Conservation (phyloP, 2,113 vertebrate genomes). For the Pterophyllum scalare region DNA sequence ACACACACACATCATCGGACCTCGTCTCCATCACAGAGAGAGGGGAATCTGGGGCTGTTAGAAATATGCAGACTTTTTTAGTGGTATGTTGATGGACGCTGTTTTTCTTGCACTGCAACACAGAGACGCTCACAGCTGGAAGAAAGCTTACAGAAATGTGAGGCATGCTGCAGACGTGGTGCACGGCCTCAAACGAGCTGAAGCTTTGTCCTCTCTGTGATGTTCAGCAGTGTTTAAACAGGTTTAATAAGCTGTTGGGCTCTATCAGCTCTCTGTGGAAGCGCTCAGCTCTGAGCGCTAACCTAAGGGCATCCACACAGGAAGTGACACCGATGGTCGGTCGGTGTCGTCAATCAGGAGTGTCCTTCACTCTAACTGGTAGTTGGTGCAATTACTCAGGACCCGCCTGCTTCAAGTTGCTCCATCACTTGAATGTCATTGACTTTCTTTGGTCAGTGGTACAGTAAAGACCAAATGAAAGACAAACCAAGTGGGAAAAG, state of each 20-base stretch:
- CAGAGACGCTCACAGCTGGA: not conserved
- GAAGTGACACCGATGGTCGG: no score
- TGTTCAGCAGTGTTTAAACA: accelerated
- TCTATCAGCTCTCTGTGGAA: no score
- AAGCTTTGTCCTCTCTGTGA: not conserved
- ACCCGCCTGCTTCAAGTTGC: no score
- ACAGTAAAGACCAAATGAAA: no score
- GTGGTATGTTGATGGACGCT: not conserved
- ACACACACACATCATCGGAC: not conserved
- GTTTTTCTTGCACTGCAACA: not conserved
- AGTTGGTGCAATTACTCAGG: no score
- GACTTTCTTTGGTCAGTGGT: no score
- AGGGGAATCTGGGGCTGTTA: constrained; percentile 36
- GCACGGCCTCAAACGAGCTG: not conserved
- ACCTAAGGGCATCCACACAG: no score
- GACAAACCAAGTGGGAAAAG: no score
- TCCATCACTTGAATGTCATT: no score
- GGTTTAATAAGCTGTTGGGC: not conserved
- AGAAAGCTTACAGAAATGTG: not conserved
- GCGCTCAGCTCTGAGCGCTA: no score
- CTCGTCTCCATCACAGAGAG: not conserved
- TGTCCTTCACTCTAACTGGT: no score
- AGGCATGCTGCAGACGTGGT: not conserved
- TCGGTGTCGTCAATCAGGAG: no score
- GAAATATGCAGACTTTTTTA: not conserved